phyloP scores from a whole-genome alignment of 2,113 vertebrate species.

The Crotalus tigris region DNA sequence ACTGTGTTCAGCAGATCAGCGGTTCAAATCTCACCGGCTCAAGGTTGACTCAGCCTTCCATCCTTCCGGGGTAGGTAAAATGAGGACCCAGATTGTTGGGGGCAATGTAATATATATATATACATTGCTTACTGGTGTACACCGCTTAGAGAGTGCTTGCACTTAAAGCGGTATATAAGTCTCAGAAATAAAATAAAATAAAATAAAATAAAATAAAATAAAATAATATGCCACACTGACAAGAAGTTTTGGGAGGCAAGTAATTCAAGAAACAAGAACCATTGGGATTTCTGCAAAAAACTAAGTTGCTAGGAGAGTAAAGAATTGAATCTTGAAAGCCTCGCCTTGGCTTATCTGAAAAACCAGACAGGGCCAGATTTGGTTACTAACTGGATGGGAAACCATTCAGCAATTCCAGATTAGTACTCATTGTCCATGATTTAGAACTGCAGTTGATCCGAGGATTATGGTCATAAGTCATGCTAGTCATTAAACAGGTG shows the following conservation, averaged over 20 bases:
- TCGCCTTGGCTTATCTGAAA: neutral
- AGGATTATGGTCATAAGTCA: neutral
- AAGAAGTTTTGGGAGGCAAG: neutral
- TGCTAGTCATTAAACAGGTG: neutral
- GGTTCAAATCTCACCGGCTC: too few relatives aligned
- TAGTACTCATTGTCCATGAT: neutral
- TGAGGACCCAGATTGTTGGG: too few relatives aligned
- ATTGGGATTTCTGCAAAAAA: neutral
- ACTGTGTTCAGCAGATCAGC: too few relatives aligned
- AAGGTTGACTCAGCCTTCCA: too few relatives aligned
- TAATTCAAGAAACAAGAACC: neutral
- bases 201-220: neutral
- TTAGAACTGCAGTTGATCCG: neutral
- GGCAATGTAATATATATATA: too few relatives aligned
- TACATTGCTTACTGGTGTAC: too few relatives aligned
- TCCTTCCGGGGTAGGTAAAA: too few relatives aligned
- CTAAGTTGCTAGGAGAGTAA: neutral
- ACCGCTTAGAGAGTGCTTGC: too few relatives aligned
- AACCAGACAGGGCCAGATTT: neutral
- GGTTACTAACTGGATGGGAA: neutral
- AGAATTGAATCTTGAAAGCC: neutral
- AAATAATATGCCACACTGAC: neutral
- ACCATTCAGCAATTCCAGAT: neutral
- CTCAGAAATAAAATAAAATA: too few relatives aligned
- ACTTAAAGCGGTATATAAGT: too few relatives aligned